These are phyloP conservation scores for Sinocyclocheilus rhinocerous DNA, from an alignment of 2,113 vertebrate genomes.

Conservation along the genomic window DNA sequence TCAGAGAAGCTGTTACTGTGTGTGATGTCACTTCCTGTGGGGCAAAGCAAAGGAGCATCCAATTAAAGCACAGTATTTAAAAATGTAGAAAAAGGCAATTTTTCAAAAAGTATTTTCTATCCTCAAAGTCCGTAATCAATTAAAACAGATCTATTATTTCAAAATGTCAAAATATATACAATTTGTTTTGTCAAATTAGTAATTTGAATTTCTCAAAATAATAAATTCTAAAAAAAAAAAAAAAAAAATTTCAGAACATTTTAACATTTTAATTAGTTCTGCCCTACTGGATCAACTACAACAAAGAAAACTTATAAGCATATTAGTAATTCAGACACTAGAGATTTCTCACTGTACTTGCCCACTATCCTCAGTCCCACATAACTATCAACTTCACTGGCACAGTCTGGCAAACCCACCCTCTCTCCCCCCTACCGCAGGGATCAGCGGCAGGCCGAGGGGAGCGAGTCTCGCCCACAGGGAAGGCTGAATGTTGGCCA, in stretches of 20 bases:
- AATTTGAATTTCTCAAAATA: not conserved
- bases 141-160: not conserved
- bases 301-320: not conserved
- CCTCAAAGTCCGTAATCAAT: not conserved
- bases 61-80: not conserved
- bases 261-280: too few relatives aligned
- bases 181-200: not conserved
- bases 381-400: slow-evolving; percentile 29
- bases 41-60: not conserved
- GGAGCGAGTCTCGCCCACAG: too few relatives aligned
- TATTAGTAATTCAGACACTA: not conserved
- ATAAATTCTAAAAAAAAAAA: too few relatives aligned
- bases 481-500: slow-evolving; percentile 70
- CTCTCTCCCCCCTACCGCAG: slow-evolving; percentile 40
- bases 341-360: not conserved
- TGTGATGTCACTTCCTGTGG: slow-evolving; percentile 12
- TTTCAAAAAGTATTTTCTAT: not conserved
- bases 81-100: not conserved
- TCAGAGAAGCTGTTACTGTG: slow-evolving; percentile 3
- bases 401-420: slow-evolving; percentile 55
- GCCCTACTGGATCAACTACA: not conserved
- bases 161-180: not conserved
- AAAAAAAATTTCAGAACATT: too few relatives aligned
- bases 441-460: slow-evolving; percentile 64
- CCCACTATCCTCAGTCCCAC: not conserved